These are phyloP conservation scores for Palythoa caribaeorum DNA, from an alignment of 92 coral and sea anemone genomes.

Conservation along the genomic window DNA sequence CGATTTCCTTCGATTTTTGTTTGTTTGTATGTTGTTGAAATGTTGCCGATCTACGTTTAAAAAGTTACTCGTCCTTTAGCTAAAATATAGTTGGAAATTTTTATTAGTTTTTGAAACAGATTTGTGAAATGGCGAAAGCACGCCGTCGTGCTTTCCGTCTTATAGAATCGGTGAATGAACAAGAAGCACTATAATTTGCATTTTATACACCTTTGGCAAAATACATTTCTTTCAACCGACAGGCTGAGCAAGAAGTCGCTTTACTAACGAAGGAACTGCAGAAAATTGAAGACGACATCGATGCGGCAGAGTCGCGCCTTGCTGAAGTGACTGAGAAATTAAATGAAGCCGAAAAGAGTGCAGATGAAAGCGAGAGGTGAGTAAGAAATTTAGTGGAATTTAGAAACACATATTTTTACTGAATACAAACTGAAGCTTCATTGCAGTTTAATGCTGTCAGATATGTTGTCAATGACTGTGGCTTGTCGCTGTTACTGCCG, in stretches of 20 bases:
- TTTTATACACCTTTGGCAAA: neutral
- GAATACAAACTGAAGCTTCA: neutral
- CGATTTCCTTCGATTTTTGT: neutral
- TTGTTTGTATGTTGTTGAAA: constrained; percentile 12
- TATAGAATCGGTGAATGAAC: constrained; percentile 23
- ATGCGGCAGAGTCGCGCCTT: constrained; percentile 94
- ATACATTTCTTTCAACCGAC: constrained; percentile 1
- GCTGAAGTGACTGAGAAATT: constrained; percentile 80
- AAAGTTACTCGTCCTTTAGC: neutral
- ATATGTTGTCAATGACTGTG: neutral
- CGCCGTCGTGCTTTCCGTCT: neutral
- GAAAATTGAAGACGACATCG: constrained; percentile 91
- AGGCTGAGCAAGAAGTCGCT: constrained; percentile 95
- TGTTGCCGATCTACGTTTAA: neutral
- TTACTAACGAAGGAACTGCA: constrained; percentile 90
- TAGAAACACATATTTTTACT: neutral
- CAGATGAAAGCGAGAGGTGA: constrained; percentile 98
- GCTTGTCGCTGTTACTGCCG: neutral
- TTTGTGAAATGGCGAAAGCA: constrained; percentile 22
- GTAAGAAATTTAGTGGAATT: constrained; percentile 9
- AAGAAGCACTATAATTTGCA: neutral
- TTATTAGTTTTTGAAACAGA: constrained; percentile 8
- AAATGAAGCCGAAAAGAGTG: constrained; percentile 89
- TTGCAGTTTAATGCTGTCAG: neutral
- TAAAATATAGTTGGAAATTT: constrained; percentile 8